Base-by-base conservation (phyloP, 2,888 invertebrate species). In the Aphrophora alni region DNA sequence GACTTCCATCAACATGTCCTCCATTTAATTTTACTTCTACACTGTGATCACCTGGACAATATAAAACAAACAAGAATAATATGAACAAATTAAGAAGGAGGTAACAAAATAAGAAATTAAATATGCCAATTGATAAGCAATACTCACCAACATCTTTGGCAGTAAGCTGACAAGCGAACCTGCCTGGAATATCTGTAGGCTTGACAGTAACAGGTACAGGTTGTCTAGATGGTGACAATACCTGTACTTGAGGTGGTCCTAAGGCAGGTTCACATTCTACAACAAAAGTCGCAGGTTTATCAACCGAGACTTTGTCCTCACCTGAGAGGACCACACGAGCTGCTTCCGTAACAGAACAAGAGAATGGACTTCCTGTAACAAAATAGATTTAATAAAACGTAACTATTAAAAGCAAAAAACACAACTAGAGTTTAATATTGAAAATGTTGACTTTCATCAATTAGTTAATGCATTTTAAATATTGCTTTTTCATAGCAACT, bases 1-100 rank as follows among this genome's bases (percentile, higher is more conserved):
- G 99, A 87, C 97, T 97, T 74, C 98, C 98, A 87, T 96, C 96
- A 0, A 98, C 95, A 85, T 96, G 95, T 0, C 95, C 94, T 68
- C 94, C 95, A 38, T 88, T 89, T 69, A 91, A 86, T 83, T 90
- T 90, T 82, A 94, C 95, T 90, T 97, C 97, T 73, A 97, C 95
- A 84, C 96, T 96, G 87, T 97, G 97, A 89, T 98, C 98, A 44
- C 92, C 92, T 91, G 79, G 21, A 81, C 81, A 77, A 83, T 75
- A 38, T 21, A 33, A 33, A 75, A 24, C 25, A 75, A 51, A 75
- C 24, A 26, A 21, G 59, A n/a, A 21, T 7, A 21, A 59, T 33
- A 33, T 8, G 33, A 33, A 8, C 33, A n/a, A n/a, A n/a, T n/a
- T n/a, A n/a, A n/a, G n/a, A n/a, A n/a, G n/a, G n/a, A n/a, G n/a